phyloP scores from a whole-genome alignment of 2,113 vertebrate species.

The Cyphomyrus plagiostoma region DNA sequence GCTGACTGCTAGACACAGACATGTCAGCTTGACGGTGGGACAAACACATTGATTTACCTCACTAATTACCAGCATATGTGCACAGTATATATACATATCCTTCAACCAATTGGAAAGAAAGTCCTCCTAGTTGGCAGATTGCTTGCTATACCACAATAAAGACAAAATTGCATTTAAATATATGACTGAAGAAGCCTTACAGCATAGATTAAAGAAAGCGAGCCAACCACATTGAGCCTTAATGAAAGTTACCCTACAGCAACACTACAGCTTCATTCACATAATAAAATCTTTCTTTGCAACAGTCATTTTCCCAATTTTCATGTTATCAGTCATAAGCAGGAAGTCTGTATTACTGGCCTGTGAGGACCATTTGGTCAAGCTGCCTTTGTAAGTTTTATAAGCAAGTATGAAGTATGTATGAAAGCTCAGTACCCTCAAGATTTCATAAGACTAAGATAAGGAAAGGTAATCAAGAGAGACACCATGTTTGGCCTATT shows the following conservation, averaged over 20 bases:
- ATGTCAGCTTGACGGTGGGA: background rate
- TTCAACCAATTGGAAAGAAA: conserved; percentile 1
- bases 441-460: background rate
- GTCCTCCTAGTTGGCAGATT: background rate
- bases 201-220: background rate
- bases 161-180: conserved; percentile 6
- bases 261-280: conserved; percentile 6
- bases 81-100: background rate
- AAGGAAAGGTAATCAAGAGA: background rate
- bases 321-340: background rate
- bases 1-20: background rate
- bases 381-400: background rate
- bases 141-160: background rate
- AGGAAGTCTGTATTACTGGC: background rate
- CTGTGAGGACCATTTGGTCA: background rate
- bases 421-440: background rate
- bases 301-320: conserved; percentile 3
- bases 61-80: background rate
- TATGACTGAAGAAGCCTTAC: conserved; percentile 10
- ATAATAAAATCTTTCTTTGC: conserved; percentile 7
- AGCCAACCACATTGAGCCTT: background rate
- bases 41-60: background rate
- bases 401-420: background rate
- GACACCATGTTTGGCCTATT: background rate
- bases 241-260: conserved; percentile 12